A percentile compares a stretch with the other conserved stretches of the same genome.
Conservation (phyloP, 2,888 invertebrate genomes). For the Rhorus exstirpatorius region DNA sequence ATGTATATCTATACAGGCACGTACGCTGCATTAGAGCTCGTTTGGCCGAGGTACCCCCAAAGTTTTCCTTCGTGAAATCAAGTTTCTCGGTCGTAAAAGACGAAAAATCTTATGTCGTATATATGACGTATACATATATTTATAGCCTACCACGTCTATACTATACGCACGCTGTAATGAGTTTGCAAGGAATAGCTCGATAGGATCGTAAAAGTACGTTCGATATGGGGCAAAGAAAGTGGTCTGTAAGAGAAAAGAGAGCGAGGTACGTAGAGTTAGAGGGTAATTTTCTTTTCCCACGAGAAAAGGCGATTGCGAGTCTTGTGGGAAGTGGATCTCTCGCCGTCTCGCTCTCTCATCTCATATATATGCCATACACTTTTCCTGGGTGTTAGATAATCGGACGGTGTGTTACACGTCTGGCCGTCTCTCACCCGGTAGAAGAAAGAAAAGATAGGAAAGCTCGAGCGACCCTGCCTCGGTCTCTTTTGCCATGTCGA, state of each 20-base stretch:
- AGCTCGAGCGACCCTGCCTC: constrained; percentile 27
- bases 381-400: constrained; percentile 18
- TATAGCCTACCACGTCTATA: not conserved
- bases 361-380: constrained; percentile 8
- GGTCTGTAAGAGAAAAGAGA: constrained; percentile 41
- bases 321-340: constrained; percentile 44
- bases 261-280: constrained; percentile 27
- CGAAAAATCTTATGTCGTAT: constrained; percentile 62
- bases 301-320: constrained; percentile 63
- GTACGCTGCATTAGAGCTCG: constrained; percentile 27
- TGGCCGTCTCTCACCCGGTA: constrained; percentile 15
- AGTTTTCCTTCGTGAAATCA: constrained; percentile 67
- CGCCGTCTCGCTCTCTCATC: constrained; percentile 34
- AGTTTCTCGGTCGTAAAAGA: constrained; percentile 65
- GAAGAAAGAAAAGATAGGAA: constrained; percentile 13
- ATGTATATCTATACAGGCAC: constrained; percentile 14
- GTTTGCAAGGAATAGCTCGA: constrained; percentile 65
- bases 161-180: constrained; percentile 57
- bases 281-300: constrained; percentile 61
- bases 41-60: constrained; percentile 8
- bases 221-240: constrained; percentile 54
- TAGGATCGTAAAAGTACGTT: constrained; percentile 67
- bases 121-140: constrained; percentile 36
- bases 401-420: constrained; percentile 30
- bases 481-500: constrained; percentile 17